Base-by-base conservation (phyloP, 1,140 invertebrate genomes). In the Hylaeus volcanicus region DNA sequence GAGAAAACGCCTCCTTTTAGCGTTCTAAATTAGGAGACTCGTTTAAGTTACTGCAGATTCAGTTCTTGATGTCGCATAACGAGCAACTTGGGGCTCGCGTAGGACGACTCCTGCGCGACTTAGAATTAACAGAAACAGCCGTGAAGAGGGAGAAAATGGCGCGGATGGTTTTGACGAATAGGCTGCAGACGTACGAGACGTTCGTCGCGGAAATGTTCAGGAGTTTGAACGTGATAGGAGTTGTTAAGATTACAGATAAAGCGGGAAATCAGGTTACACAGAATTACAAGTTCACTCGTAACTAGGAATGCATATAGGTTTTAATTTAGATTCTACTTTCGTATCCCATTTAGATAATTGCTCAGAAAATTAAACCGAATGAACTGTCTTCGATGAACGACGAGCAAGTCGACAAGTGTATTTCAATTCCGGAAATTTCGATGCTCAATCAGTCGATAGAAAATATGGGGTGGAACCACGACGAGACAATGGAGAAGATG, bases 131-230 rank as follows among this genome's bases (percentile, higher is more conserved):
- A 1, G 66, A 78, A 41, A 39, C 55, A 15, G 12, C 55, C 14
- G 15, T 78, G 15, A 53, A 51, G 9, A 60, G 26, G 14, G 66
- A 71, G 45, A 71, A 5, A 61, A 61, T 71, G 43, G 56, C 56
- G 1, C 15, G 15, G 5, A 0, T 14, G 5, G 37, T 0, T 0
- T 43, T 70, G 37, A n/a, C 26, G n/a, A 71, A 43, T 1, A 78
- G 1, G 11, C 15, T 78, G 14, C 65, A 61, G 3, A 6, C 9
- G 48, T 71, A 71, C n/a, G 66, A 71, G 8, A 15, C 37, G 1
- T 78, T 78, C 37, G 15, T 71, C 4, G 45, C 26, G 12, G 15
- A 78, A 61, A 70, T 78, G 43, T 63, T 70, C 14, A 61, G n/a
- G 15, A 12, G n/a, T 9, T 51, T 78, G 45, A 68, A 48, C 12